These are phyloP conservation scores for Montipora efflorescens DNA, from an alignment of 64 coral and sea anemone genomes.

Conservation along the genomic window DNA sequence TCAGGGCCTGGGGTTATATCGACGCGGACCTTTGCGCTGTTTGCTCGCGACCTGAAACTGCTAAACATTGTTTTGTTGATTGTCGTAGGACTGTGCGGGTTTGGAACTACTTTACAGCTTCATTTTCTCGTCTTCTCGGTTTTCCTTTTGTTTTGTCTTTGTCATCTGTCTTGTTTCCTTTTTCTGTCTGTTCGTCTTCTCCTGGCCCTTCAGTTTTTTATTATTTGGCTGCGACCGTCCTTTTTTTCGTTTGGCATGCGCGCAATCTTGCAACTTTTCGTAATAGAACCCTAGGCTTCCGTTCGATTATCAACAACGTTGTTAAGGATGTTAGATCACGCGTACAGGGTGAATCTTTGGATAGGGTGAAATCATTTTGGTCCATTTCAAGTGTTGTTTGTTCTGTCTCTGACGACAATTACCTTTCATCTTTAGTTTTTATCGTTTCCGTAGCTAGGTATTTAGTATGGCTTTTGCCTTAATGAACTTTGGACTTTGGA, in stretches of 20 bases:
- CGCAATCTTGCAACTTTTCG: neutral
- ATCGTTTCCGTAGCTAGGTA: no score
- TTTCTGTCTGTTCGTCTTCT: neutral
- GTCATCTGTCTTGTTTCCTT: neutral
- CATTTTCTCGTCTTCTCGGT: neutral
- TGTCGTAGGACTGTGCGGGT: neutral
- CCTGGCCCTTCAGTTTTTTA: neutral
- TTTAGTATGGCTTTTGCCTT: no score
- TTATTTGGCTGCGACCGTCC: neutral
- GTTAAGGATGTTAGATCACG: neutral
- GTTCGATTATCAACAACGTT: neutral
- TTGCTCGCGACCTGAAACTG: neutral
- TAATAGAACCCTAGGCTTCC: neutral
- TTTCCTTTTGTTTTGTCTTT: neutral
- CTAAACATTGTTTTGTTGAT: slow-evolving; percentile 17
- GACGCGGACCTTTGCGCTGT: neutral
- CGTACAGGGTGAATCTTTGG: neutral
- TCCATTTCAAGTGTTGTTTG: neutral
- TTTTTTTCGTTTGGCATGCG: neutral
- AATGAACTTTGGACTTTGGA: no score
- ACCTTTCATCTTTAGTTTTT: neutral
- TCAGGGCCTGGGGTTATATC: slow-evolving; percentile 15
- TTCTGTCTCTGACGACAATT: neutral
- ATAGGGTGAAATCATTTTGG: neutral
- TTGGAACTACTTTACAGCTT: neutral